Conservation (phyloP, 2,888 invertebrate species). For the Oxystoma pomonae region DNA sequence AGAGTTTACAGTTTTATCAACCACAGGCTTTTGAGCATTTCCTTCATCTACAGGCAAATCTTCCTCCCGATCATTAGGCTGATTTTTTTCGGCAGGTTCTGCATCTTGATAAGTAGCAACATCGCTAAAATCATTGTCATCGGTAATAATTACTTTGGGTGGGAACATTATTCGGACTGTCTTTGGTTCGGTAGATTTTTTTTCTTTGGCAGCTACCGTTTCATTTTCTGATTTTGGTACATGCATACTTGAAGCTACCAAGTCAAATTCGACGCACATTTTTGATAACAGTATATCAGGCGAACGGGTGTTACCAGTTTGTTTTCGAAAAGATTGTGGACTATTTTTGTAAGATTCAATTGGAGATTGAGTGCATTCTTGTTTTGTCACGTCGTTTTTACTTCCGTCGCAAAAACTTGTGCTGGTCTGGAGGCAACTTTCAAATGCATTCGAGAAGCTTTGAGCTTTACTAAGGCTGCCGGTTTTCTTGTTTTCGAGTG, state of each 20-base stretch:
- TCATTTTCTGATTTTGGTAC: constrained; percentile 7
- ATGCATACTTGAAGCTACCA: constrained; percentile 41
- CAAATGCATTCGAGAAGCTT: constrained; percentile 37
- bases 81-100: constrained; percentile 30
- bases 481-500: constrained; percentile 15
- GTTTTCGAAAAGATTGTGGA: constrained; percentile 40
- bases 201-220: neutral
- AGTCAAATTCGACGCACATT: constrained; percentile 56
- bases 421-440: constrained; percentile 39
- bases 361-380: constrained; percentile 25
- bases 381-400: constrained; percentile 18
- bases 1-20: neutral
- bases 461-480: constrained; percentile 28
- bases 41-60: neutral
- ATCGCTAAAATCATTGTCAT: constrained; percentile 32
- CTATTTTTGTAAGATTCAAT: constrained; percentile 51
- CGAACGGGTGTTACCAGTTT: constrained; percentile 30
- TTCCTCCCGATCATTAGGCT: constrained; percentile 38
- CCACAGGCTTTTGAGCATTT: neutral
- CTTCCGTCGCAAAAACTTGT: constrained; percentile 33
- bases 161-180: constrained; percentile 25
- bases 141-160: constrained; percentile 33
- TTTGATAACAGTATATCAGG: constrained; percentile 50
- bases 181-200: constrained; percentile 11
- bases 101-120: constrained; percentile 20